Percentiles rank a stretch among this genome's conserved stretches.
Conservation (phyloP, 2,797 vertebrate genomes). For the Prunella strophiata region DNA sequence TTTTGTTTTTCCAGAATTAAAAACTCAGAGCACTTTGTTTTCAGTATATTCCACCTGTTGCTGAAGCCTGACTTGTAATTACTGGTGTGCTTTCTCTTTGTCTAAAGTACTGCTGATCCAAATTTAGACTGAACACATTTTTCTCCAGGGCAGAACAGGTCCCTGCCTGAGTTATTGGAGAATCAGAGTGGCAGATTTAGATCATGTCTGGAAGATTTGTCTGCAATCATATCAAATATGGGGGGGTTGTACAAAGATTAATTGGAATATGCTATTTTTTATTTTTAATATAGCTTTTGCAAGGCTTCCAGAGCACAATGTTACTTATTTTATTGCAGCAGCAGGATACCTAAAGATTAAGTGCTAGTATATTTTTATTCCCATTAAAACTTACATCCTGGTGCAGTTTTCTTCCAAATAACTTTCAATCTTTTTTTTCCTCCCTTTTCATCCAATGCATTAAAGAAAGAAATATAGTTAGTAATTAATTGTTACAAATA, state of each 20-base stretch:
- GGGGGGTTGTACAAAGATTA: background rate
- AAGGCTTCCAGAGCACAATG: background rate
- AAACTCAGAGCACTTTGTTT: background rate
- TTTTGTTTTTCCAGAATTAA: background rate
- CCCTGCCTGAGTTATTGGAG: background rate
- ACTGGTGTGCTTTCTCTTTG: background rate
- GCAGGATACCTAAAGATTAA: background rate
- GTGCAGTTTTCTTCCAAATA: background rate
- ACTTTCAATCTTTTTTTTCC: fast-evolving
- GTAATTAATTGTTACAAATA: background rate
- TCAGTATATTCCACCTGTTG: background rate
- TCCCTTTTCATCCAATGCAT: background rate
- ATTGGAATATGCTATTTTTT: background rate
- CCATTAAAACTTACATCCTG: background rate
- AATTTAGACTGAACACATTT: background rate
- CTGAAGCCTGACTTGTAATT: background rate
- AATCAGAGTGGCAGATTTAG: background rate
- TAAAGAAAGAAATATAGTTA: background rate
- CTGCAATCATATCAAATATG: background rate
- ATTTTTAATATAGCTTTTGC: background rate
- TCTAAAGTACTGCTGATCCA: background rate
- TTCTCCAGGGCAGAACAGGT: background rate
- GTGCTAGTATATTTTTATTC: background rate
- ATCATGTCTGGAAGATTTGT: background rate
- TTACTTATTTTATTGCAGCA: background rate